Evolutionary conservation across 2,113 vertebrate species (phyloP).

Genomic region (Arizona elegans): DNA sequence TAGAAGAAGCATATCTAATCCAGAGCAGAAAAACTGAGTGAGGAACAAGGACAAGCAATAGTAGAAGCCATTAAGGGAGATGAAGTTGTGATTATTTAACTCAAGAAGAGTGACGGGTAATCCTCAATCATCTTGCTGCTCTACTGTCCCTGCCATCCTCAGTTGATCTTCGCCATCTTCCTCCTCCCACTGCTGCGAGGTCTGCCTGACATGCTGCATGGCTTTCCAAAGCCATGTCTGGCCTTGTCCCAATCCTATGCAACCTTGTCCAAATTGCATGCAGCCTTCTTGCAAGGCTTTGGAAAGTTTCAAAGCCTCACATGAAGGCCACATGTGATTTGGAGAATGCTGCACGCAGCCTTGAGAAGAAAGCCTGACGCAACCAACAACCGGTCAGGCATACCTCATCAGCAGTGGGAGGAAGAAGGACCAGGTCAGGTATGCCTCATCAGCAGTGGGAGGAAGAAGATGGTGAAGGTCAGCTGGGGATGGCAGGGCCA

Average conservation of each 20-base stretch:
- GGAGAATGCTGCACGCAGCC: background rate
- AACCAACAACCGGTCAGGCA: background rate
- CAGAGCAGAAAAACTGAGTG: background rate
- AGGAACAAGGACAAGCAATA: too few species aligned
- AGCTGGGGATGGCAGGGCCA: background rate
- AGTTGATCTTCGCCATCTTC: background rate
- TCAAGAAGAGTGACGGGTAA: background rate
- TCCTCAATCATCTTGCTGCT: background rate
- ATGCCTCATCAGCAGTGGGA: background rate
- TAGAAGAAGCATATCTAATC: background rate
- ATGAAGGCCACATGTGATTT: background rate
- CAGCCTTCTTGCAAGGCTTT: background rate
- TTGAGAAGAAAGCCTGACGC: background rate
- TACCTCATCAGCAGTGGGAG: background rate
- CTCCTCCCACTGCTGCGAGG: background rate
- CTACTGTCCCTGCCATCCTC: background rate
- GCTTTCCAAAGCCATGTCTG: background rate
- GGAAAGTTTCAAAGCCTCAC: background rate
- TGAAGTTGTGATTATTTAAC: background rate
- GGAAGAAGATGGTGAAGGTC: background rate
- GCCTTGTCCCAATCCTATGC: background rate
- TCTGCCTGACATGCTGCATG: background rate
- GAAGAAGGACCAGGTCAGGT: background rate
- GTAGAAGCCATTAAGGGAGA: background rate
- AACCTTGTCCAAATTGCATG: background rate